A percentile compares a stretch with the other conserved stretches of the same genome.
Conservation (phyloP, 2,888 invertebrate species). For the Automeris io region DNA sequence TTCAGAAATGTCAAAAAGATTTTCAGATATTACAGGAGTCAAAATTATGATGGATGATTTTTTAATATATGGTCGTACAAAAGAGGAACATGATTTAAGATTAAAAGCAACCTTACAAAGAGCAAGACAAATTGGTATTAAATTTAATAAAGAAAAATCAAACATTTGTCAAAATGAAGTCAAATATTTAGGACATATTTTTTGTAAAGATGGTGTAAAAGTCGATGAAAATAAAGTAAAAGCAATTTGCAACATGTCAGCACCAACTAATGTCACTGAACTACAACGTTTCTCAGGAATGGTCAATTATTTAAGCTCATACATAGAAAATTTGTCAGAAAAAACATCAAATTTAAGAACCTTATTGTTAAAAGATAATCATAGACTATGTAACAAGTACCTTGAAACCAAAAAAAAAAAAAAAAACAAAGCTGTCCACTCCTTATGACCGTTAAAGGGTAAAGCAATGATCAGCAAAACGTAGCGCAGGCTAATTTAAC, state of each 20-base stretch:
- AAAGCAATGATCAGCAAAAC: too few species aligned
- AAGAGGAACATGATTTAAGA: constrained; percentile 8
- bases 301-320: not conserved
- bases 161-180: constrained; percentile 7
- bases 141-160: constrained; percentile 17
- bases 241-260: constrained; percentile 3
- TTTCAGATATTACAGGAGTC: constrained; percentile 8
- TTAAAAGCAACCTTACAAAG: constrained; percentile 13
- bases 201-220: not conserved
- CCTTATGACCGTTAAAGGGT: too few species aligned
- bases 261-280: not conserved
- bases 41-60: constrained; percentile 17
- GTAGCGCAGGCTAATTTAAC: too few species aligned
- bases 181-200: constrained; percentile 9
- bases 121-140: constrained; percentile 13
- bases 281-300: constrained; percentile 2
- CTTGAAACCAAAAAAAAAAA: too few species aligned
- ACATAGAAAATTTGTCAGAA: not conserved
- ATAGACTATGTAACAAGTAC: too few species aligned
- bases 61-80: constrained; percentile 13
- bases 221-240: not conserved
- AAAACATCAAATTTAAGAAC: too few species aligned
- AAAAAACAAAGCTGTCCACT: too few species aligned
- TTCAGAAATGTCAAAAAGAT: constrained; percentile 2
- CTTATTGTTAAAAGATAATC: too few species aligned